Base-by-base conservation (phyloP, 2,113 vertebrate species). In the Hydrolagus affinis region DNA sequence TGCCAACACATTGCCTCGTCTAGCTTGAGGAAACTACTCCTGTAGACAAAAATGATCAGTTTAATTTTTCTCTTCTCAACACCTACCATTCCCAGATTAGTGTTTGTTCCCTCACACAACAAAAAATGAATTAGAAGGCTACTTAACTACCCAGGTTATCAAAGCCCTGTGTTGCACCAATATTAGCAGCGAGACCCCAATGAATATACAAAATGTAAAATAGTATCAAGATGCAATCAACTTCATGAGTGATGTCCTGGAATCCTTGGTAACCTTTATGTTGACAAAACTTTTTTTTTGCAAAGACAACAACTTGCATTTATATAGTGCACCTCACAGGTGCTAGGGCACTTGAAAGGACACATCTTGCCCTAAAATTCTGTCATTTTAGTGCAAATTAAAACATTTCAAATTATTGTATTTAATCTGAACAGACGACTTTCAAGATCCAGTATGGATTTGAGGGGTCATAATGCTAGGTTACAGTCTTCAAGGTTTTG, bases 61-160 rank as follows among this genome's bases (percentile, higher is more conserved):
- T 74, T 44, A 28, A 74, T 74, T 19, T 56, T 74, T 44, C 17
- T 44, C 44, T 19, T 7, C 17, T 44, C 72, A 44, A 8, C 21
- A 9, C 8, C 91, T 44, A 87, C 72, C 68, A 86, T 86, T 88
- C 0, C 88, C 76, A 90, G 88, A 85, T 19, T 86, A 86, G 87
- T 88, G 73, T 85, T 44, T n/a, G n/a, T 28, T 70, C 14, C 89
- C 25, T n/a, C 30, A 78, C 86, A 85, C 69, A 76, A 4, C 85
- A 66, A 11, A 59, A 11, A 87, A 4, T 59, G 85, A 88, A 86
- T 0, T 19, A 2, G 85, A 87, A 72, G 85, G 86, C 11, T 56
- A 74, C 0, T 83, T 78, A 89, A 87, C 80, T 15, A 87, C 15
- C 71, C 69, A 66, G 14, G 21, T 86, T 78, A 85, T 85, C 14